A percentile compares a stretch with the other conserved stretches of the same genome.
Conservation (phyloP, 2,113 vertebrate species). For the Cyanoliseus patagonus region DNA sequence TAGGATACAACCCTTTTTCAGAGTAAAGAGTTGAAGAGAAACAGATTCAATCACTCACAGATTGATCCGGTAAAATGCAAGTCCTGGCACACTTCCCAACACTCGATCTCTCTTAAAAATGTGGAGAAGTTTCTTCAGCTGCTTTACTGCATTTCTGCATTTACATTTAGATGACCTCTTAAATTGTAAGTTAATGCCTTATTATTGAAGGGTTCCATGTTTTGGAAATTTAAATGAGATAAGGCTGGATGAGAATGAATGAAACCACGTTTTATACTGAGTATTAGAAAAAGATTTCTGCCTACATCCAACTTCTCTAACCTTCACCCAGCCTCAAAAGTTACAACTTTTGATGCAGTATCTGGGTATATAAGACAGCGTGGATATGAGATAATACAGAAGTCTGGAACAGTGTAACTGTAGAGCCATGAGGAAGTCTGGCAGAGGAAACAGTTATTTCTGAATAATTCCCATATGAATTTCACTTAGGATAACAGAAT, state of each 20-base stretch:
- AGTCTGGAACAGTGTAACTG: neutral
- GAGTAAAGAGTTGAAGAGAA: neutral
- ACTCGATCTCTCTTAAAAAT: neutral
- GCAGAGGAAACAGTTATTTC: neutral
- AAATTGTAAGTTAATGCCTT: neutral
- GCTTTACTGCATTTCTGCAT: neutral
- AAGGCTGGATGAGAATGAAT: neutral
- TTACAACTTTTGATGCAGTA: neutral
- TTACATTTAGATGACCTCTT: constrained; percentile 34
- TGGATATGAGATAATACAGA: neutral
- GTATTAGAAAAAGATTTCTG: neutral
- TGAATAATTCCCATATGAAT: constrained; percentile 10
- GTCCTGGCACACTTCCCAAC: constrained; percentile 4
- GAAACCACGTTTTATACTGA: neutral
- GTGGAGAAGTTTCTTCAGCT: neutral
- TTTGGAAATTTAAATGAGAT: neutral
- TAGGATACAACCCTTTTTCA: neutral
- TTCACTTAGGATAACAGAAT: neutral
- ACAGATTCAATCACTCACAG: constrained; percentile 9
- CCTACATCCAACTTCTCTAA: neutral
- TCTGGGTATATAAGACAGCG: neutral
- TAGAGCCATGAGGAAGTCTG: neutral
- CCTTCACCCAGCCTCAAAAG: neutral
- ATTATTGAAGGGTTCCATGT: neutral
- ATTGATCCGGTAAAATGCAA: neutral